Base-by-base conservation (phyloP, 2,888 invertebrate species). In the Nyleta sp. region DNA sequence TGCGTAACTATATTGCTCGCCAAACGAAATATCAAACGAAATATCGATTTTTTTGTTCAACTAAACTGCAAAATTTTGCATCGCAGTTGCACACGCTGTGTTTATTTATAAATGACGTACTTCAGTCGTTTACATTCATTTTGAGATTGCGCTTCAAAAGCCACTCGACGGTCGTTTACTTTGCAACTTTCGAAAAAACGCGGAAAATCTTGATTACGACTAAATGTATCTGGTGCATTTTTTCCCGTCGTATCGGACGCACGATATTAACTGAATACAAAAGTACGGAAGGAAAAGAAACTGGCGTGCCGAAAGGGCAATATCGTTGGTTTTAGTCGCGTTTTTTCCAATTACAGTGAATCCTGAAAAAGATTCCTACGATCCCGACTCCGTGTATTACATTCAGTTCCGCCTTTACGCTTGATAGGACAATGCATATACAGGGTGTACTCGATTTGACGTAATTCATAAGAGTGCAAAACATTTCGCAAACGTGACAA, bases 391-490 rank as follows among this genome's bases (percentile, higher is more conserved):
- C 24, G 52, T 55, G 52, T 59, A 76, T 52, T 76, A 62, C 64
- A 67, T 78, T 73, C 73, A 64, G 70, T 74, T 78, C 52, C 13
- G 57, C 48, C 67, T 60, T 67, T 46, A 38, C 60, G 67, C 60
- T 72, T 65, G 62, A 77, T 72, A 55, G 46, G 55, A 73, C 73
- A 73, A 64, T 74, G 53, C 46, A 74, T 52, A 72, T 64, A 73
- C 78, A 74, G 74, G 74, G 70, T 70, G 70, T 70, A 70, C 59
- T 59, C 28, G 42, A 65, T 65, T 74, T 57, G 46, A 65, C 60
- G 42, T 70, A 65, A 59, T 60, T 48, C 46, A 31, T 68, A 74
- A 70, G 53, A 40, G 40, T 33, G 53, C 52, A 64, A 72, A 65
- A 59, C 64, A 71, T 53, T 22, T 38, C 31, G 52, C 52, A 13